These are phyloP conservation scores for Ceyx margarethae DNA, from an alignment of 2,113 vertebrate species.

Conservation along the genomic window DNA sequence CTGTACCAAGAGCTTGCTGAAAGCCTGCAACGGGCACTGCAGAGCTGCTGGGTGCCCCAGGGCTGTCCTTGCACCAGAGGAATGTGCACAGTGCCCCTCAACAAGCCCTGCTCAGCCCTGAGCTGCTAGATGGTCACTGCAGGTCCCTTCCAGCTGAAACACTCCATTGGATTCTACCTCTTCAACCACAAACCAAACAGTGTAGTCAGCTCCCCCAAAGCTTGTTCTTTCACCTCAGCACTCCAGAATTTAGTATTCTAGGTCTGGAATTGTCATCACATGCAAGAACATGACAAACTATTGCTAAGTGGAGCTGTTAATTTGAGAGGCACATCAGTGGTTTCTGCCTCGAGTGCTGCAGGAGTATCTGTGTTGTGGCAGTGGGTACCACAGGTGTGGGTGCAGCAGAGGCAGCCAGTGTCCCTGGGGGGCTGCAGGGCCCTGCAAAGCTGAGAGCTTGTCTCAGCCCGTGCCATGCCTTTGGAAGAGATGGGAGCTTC, in stretches of 20 bases:
- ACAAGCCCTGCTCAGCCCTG: background rate
- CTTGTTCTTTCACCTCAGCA: background rate
- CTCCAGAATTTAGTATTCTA: background rate
- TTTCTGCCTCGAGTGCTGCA: background rate
- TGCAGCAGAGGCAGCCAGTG: background rate
- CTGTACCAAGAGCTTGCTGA: rapidly evolving
- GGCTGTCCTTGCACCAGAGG: rapidly evolving
- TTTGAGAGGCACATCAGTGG: background rate
- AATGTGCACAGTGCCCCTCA: rapidly evolving
- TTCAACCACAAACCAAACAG: background rate
- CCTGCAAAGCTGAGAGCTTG: background rate
- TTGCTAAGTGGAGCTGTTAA: background rate
- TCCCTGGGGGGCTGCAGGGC: background rate
- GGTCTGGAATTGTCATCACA: background rate
- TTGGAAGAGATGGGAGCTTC: background rate
- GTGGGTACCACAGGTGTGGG: rapidly evolving
- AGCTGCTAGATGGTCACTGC: rapidly evolving
- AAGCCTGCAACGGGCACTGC: rapidly evolving
- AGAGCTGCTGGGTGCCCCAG: background rate
- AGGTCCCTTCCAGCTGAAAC: background rate
- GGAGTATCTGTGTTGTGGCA: background rate
- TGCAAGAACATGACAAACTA: background rate
- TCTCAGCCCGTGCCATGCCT: background rate
- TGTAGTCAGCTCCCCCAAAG: background rate
- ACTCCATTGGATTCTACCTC: background rate